Evolutionary conservation across 2,797 vertebrate genomes (phyloP), one percentile per base, ranked within the genome.

Genomic region (Dendrocincla tyrannina): DNA sequence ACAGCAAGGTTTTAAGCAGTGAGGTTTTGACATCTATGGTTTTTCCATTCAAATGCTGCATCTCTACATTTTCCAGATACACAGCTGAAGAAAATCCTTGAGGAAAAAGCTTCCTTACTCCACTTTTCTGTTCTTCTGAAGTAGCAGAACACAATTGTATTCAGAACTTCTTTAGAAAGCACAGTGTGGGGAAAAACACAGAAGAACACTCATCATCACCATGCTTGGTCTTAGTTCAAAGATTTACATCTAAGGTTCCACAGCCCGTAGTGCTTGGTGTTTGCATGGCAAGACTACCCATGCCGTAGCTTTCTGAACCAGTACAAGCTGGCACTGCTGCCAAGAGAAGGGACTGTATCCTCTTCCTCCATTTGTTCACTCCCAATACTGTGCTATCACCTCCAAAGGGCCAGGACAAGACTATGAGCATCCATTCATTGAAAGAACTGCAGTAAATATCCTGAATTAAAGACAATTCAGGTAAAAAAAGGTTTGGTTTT

Each of bases 251-350:
- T 9, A 30, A 3, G 2, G 12, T 27, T 84, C 70, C 46, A 60
- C 0, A 50, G 41, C 8, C 2, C 5, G 32, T 47, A 67, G 11
- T 5, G 8, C 12, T 24, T 13, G 22, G 19, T 76, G 56, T 58
- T 67, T 68, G 33, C 58, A 89, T 69, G 55, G 63, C 37, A 70
- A 33, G 63, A 75, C 18, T 24, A 19, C 11, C 30, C 42, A 16
- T 17, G 19, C 50, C 42, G 50, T 0, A 24, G 47, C 16, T 62
- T 25, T 52, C 17, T 0, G 0, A 42, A 32, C 3, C 52, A 44
- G 11, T 0, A 63, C 4, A 53, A 60, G 25, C 25, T 28, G 30
- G 18, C 52, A 5, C 9, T 33, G 33, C 32, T 80, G 33, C 35
- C 23, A 55, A 18, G 22, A 0, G 0, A 70, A 78, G 17, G 25